These are phyloP conservation scores for Capreolus pygargus DNA, from an alignment of 2,113 vertebrate species.

Conservation along the genomic window DNA sequence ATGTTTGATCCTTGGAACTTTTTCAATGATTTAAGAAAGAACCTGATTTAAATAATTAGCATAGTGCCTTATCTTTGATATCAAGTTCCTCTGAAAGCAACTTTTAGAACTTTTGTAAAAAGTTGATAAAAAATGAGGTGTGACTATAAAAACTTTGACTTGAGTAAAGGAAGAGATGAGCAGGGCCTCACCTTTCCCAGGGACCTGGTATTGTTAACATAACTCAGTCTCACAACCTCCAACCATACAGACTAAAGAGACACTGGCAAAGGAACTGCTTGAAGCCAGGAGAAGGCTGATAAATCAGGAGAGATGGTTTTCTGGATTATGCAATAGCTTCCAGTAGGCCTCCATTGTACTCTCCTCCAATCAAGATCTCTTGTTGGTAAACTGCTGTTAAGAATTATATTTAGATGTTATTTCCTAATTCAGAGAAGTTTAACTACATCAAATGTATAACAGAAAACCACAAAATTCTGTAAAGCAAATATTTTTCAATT, in stretches of 20 bases:
- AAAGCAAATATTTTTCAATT: neutral
- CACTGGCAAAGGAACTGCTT: neutral
- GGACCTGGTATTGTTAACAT: neutral
- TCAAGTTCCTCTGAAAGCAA: neutral
- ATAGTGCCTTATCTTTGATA: neutral
- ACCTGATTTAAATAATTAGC: conserved; percentile 15
- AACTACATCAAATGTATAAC: neutral
- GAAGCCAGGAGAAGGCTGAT: neutral
- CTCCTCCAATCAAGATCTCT: neutral
- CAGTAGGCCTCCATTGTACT: neutral
- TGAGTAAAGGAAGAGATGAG: neutral
- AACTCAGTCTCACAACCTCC: neutral
- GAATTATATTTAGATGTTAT: neutral
- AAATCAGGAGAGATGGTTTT: neutral
- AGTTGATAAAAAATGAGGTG: neutral
- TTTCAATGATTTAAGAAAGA: neutral
- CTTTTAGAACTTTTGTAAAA: neutral
- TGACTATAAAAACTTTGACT: neutral
- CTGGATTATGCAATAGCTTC: neutral
- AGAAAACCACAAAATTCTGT: neutral
- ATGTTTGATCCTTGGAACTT: neutral
- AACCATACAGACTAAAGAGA: neutral
- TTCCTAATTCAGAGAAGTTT: neutral
- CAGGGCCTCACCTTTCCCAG: neutral
- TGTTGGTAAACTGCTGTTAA: neutral